Base-by-base conservation (phyloP, 2,888 invertebrate genomes). In the Ennomos quercinarius region DNA sequence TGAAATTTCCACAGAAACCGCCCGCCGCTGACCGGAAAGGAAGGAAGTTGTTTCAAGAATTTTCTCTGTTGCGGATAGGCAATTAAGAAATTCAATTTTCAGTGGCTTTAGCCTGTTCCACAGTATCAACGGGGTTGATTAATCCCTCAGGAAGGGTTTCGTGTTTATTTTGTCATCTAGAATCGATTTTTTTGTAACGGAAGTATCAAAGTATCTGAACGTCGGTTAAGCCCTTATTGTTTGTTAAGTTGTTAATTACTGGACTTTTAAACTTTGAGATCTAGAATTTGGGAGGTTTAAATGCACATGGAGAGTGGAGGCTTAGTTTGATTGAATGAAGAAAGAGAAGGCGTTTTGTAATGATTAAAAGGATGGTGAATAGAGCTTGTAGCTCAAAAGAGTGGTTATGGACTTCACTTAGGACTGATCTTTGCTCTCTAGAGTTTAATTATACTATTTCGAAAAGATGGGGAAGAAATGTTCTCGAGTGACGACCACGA, bases 41-140 rank as follows among this genome's bases (percentile, higher is more conserved):
- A 78, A 70, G 72, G 73, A 81, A 83, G 80, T 85, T 83, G 80
- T 78, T 83, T 81, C 80, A 87, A 87, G 83, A 83, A 80, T 82
- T 83, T 78, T 73, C 78, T 73, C 81, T 82, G 85, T 81, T 77
- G 78, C 74, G 81, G 84, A 81, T 80, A 82, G 83, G 81, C 83
- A 87, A 86, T 88, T 87, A 87, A 83, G 83, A 78, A 83, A 84
- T 86, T 87, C 80, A 85, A 86, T 87, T 86, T 83, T 78, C 68
- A 72, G 39, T 47, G 49, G 50, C 48, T 61, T 49, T 53, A 2
- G 51, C 34, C 52, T 42, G 55, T 38, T 49, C 38, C 36, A 41
- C 12, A 55, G 60, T 44, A 51, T 48, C 55, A 51, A 40, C 41
- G 56, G 42, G 52, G 61, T 59, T 62, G 64, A 64, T 62, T 62